Evolutionary conservation across 2,113 vertebrate genomes (phyloP).

Genomic region (Gopherus flavomarginatus): DNA sequence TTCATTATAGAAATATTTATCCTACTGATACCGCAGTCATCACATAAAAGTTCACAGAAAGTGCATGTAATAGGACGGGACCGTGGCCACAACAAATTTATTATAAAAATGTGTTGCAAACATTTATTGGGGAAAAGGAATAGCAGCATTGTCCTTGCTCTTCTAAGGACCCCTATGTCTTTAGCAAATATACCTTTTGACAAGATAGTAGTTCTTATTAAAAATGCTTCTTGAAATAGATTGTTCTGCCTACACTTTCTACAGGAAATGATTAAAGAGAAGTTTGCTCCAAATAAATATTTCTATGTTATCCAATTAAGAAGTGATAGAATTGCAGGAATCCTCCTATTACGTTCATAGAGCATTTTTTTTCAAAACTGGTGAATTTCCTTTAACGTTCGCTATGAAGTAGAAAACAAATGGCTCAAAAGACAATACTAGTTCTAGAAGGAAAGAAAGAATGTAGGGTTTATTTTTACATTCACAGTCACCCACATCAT

Average conservation of each 20-base stretch:
- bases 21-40: background rate
- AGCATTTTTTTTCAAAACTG: background rate
- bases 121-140: background rate
- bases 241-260: background rate
- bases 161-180: background rate
- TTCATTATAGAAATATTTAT: background rate
- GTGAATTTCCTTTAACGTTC: background rate
- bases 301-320: background rate
- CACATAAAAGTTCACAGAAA: background rate
- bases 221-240: background rate
- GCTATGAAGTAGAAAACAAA: background rate
- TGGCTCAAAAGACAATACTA: background rate
- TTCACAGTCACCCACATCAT: background rate
- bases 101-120: background rate
- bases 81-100: background rate
- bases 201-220: background rate
- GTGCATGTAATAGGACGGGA: background rate
- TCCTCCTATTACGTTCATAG: background rate
- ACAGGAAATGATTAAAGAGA: background rate
- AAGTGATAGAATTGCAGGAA: background rate
- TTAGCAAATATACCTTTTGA: background rate
- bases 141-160: background rate
- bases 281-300: background rate
- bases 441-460: background rate
- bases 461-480: background rate